Evolutionary conservation across 1,140 invertebrate species (phyloP).

Genomic region (Heliconius hewitsoni): DNA sequence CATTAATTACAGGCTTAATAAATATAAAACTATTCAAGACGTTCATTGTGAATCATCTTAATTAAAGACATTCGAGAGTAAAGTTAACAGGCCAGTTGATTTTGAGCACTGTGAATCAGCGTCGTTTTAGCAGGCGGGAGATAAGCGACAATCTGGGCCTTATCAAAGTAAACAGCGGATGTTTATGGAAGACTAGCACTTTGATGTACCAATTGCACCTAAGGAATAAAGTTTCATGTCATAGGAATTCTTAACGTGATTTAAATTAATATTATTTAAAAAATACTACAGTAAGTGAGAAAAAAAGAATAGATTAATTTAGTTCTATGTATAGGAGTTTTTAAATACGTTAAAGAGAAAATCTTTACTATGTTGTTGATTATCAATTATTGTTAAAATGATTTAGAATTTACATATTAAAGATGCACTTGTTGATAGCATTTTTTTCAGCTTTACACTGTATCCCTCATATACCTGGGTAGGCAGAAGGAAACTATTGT

Average conservation of each 20-base stretch:
- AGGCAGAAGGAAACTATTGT: too few species aligned
- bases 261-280: too few species aligned
- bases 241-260: too few species aligned
- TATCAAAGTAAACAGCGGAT: conserved; percentile 65
- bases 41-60: neutral
- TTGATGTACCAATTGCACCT: conserved; percentile 18
- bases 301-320: too few species aligned
- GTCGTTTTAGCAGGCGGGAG: conserved; percentile 42
- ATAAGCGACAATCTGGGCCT: conserved; percentile 53
- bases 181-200: conserved; percentile 56
- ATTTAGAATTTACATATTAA: too few species aligned
- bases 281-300: too few species aligned
- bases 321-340: too few species aligned
- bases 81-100: conserved; percentile 27
- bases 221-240: neutral
- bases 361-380: too few species aligned
- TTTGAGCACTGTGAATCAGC: conserved; percentile 42
- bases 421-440: too few species aligned
- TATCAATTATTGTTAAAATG: too few species aligned
- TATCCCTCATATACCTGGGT: neutral
- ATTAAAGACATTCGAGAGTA: neutral
- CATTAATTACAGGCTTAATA: neutral
- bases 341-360: too few species aligned
- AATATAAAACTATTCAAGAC: neutral
- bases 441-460: neutral